phyloP scores from a whole-genome alignment of 2,888 invertebrate species.

The Agrochola lota region DNA sequence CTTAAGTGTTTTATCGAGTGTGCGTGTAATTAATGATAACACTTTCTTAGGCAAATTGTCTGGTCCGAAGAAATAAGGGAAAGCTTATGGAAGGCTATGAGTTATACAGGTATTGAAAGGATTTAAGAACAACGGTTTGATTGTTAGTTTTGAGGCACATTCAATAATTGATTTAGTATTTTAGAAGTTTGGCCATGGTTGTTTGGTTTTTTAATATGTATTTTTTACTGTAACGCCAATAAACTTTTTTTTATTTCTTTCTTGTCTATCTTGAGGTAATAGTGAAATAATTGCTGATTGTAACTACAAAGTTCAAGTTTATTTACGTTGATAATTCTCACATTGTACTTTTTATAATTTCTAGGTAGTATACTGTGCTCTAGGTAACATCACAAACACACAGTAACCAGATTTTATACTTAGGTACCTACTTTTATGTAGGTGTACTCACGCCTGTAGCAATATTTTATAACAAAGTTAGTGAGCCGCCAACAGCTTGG shows the following conservation, averaged over 20 bases:
- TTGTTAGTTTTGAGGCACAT: background rate
- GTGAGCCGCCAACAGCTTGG: constrained; percentile 33
- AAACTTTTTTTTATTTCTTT: too few species aligned
- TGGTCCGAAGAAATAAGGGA: constrained; percentile 8
- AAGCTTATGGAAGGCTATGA: background rate
- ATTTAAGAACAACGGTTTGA: background rate
- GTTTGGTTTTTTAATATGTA: too few species aligned
- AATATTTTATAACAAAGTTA: constrained; percentile 50
- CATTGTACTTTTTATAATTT: background rate
- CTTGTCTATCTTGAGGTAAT: too few species aligned
- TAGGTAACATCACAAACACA: background rate
- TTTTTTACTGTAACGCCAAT: too few species aligned
- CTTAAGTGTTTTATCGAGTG: constrained; percentile 30
- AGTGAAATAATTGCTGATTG: background rate
- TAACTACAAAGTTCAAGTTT: background rate
- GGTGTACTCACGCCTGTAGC: background rate
- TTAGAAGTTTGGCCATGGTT: background rate
- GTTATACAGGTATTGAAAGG: constrained; percentile 17
- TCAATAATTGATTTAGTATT: background rate
- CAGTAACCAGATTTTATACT: background rate
- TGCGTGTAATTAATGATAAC: constrained; percentile 42
- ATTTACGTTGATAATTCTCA: background rate
- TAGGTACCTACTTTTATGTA: background rate
- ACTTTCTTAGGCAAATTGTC: constrained; percentile 37
- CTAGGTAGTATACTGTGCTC: too few species aligned